Base-by-base conservation (phyloP, 2,113 vertebrate genomes). In the Pseudorhombus dupliciocellatus region DNA sequence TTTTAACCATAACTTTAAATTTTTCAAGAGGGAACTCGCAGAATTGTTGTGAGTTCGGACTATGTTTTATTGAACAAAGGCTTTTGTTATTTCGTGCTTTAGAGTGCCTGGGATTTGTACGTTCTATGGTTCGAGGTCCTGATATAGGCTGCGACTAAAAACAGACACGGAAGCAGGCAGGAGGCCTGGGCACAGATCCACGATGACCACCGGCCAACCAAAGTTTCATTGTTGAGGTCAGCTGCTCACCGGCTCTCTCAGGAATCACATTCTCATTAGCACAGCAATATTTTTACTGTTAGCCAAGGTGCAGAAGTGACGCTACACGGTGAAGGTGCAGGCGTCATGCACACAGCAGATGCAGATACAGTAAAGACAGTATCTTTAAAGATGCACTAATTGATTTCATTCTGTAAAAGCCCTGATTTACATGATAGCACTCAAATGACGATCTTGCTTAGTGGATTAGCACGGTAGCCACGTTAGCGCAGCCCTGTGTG, bases 21-120 rank as follows among this genome's bases (percentile, higher is more conserved):
- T 26, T 26, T 51, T 24, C 44, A 56, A 51, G 9, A 52, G 14
- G 0, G 8, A 26, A 42, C 9, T 52, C 3, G 16, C 42, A 40
- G 14, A 50, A n/a, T 18, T 40, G 5, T 16, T 51, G 50, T 21
- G 28, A 22, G 6, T 31, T 18, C 24, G 14, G 8, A 65, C 22
- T 54, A 56, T 18, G 20, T 22, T 18, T 26, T 56, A 65, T 52
- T 34, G 10, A 65, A 56, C 18, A 54, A 31, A 51, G 26, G 28
- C 46, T 26, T 64, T 21, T 51, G 30, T 64, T 64, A 51, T n/a
- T 48, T 42, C n/a, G n/a, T 42, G 20, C 26, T n/a, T 31, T 10
- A 57, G 28, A 57, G 56, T 37, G 37, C 18, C 20, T 30, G 6
- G 20, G 15, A 42, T 55, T 9, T 9, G n/a, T 10, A 7, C 28